Conservation (phyloP, 2,113 vertebrate genomes). For the Gallinago undulata region DNA sequence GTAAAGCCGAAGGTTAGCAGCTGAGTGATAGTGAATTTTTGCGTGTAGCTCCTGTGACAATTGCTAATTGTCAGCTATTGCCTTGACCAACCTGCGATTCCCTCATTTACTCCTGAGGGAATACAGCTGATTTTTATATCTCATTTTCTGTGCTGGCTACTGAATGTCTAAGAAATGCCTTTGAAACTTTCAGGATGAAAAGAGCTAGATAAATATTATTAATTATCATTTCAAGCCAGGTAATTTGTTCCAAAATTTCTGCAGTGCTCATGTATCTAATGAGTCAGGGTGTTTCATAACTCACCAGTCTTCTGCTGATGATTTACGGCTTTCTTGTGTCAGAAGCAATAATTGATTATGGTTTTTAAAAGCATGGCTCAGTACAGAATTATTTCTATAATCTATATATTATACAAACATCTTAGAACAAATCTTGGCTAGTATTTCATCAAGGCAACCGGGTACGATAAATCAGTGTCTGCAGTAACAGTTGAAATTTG, state of each 20-base stretch:
- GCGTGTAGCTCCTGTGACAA: background rate
- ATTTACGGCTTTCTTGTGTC: constrained; percentile 14
- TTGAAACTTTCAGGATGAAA: background rate
- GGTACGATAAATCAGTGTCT: background rate
- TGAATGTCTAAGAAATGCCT: background rate
- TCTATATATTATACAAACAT: background rate
- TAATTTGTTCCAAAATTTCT: constrained; percentile 28
- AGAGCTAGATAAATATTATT: constrained; percentile 3
- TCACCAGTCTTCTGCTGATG: constrained; percentile 12
- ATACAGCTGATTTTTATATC: background rate
- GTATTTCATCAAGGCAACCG: background rate
- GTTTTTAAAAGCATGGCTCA: background rate
- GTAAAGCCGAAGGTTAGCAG: background rate
- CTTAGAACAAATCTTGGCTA: background rate
- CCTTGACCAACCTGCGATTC: background rate
- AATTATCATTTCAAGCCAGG: background rate
- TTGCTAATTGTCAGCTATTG: background rate
- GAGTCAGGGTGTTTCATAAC: constrained; percentile 19
- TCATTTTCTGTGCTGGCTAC: background rate
- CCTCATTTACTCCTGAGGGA: background rate
- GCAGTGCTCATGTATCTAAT: background rate
- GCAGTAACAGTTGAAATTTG: background rate
- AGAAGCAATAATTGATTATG: background rate
- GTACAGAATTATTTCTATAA: background rate
- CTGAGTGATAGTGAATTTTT: background rate